These are phyloP conservation scores for Drosophila cognata DNA, from an alignment of 2,888 invertebrate species.

Conservation along the genomic window DNA sequence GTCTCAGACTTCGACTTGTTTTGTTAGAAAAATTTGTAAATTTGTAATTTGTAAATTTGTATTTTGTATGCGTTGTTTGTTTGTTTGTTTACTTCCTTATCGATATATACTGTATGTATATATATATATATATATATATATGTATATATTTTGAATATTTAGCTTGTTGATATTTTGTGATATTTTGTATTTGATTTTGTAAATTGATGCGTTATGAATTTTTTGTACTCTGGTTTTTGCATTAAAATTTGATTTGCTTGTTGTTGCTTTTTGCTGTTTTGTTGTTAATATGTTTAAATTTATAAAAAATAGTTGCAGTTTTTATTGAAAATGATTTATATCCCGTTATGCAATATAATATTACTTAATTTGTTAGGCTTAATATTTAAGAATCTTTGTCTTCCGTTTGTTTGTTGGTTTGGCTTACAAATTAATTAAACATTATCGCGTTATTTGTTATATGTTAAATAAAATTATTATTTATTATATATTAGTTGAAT, in stretches of 20 bases:
- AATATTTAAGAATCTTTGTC: constrained; percentile 77
- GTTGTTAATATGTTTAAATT: constrained; percentile 55
- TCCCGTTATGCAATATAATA: constrained; percentile 42
- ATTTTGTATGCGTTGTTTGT: constrained; percentile 74
- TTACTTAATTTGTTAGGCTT: constrained; percentile 66
- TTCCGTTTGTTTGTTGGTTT: constrained; percentile 84
- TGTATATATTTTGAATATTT: constrained; percentile 53
- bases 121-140: constrained; percentile 28
- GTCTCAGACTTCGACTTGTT: constrained; percentile 63
- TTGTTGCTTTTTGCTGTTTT: constrained; percentile 51
- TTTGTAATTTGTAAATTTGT: constrained; percentile 79
- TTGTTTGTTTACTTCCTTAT: constrained; percentile 34
- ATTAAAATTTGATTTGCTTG: constrained; percentile 55
- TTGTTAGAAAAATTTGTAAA: constrained; percentile 71
- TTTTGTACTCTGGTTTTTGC: constrained; percentile 74
- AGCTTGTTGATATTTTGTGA: constrained; percentile 57
- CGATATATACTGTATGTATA: constrained; percentile 30
- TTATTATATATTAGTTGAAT: constrained; percentile 45
- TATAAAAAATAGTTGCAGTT: constrained; percentile 76
- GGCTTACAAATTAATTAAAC: constrained; percentile 81
- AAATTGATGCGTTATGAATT: constrained; percentile 69
- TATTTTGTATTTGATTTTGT: constrained; percentile 41
- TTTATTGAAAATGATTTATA: constrained; percentile 49
- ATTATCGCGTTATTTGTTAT: constrained; percentile 60
- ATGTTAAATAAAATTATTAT: constrained; percentile 59